Percentiles rank a stretch among this genome's conserved stretches.
Evolutionary conservation across 2,797 vertebrate genomes (phyloP).

Genomic region (Anisognathus igniventris): DNA sequence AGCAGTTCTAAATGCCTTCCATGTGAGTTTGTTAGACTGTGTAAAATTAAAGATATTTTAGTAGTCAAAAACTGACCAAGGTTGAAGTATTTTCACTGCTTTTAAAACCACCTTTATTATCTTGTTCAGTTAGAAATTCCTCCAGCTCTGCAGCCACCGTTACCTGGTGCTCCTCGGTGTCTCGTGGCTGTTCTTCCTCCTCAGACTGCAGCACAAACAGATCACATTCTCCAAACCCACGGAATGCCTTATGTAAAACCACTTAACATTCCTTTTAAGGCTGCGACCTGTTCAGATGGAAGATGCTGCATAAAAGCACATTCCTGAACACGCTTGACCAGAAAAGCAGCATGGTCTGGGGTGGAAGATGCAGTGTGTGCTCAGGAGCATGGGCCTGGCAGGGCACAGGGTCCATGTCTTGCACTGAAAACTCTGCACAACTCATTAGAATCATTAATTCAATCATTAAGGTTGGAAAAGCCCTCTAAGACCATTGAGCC

Average conservation of each 20-base stretch:
- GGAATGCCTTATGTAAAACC: conserved; percentile 57
- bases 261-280: conserved; percentile 50
- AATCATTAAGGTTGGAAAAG: neutral
- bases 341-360: neutral
- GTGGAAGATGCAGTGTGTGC: neutral
- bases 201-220: conserved; percentile 29
- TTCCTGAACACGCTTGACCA: conserved; percentile 15
- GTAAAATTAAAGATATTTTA: neutral
- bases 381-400: neutral
- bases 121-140: neutral
- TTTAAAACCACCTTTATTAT: neutral
- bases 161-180: neutral
- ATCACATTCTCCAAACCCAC: conserved; percentile 36
- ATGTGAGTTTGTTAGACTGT: accelerated
- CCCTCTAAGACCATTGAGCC: neutral
- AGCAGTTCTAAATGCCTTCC: neutral
- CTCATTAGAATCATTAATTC: neutral
- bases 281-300: conserved; percentile 37
- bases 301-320: conserved; percentile 45
- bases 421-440: neutral
- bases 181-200: neutral
- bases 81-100: neutral
- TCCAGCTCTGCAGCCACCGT: neutral
- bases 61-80: neutral
- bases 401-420: neutral